A percentile compares a stretch with the other conserved stretches of the same genome.
Conservation (phyloP, 2,113 vertebrate species). For the Ciconia stormi region DNA sequence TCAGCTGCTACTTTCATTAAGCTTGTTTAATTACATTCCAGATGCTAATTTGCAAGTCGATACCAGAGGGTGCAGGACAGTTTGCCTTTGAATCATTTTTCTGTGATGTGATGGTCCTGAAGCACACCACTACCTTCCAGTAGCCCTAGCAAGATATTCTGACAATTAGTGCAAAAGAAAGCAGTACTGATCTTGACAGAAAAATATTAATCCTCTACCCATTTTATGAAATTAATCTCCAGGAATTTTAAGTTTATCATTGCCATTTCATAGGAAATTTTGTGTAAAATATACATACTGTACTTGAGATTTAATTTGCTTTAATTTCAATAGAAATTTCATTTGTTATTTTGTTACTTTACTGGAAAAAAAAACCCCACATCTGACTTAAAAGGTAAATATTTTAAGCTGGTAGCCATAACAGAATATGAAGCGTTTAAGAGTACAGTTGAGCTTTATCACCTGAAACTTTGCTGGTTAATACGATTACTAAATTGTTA, state of each 20-base stretch:
- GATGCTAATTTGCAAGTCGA: conserved; percentile 98
- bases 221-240: conserved; percentile 88
- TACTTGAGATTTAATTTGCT: not conserved
- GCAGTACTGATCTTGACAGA: conserved; percentile 85
- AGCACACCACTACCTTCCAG: conserved; percentile 81
- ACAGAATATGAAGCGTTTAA: not conserved
- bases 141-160: conserved; percentile 82
- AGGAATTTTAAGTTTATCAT: conserved; percentile 80
- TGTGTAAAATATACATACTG: not conserved
- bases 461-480: not conserved
- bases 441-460: not conserved
- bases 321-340: not conserved
- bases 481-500: not conserved
- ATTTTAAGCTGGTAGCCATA: not conserved
- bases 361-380: not conserved
- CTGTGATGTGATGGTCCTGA: conserved; percentile 93
- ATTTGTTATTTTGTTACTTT: not conserved
- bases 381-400: not conserved
- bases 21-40: conserved; percentile 97
- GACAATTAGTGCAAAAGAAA: conserved; percentile 94
- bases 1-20: conserved; percentile 94
- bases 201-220: conserved; percentile 89
- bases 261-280: not conserved
- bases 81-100: conserved; percentile 88
- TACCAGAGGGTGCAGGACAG: conserved; percentile 92